Base-by-base conservation (phyloP, 2,797 vertebrate genomes). In the Thunnus albacares region DNA sequence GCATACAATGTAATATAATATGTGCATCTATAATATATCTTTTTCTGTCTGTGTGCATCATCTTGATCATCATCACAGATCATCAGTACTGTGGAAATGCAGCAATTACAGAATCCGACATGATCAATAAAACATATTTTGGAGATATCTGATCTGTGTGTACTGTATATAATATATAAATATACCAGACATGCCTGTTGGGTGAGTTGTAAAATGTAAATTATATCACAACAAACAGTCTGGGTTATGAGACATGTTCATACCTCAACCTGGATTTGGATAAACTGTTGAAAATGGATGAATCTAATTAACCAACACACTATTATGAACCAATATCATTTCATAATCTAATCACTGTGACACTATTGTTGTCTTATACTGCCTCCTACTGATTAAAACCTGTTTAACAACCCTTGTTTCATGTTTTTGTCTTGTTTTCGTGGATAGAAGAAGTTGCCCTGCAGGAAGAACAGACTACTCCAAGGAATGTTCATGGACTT, bases 371-470 rank as follows among this genome's bases (percentile, higher is more conserved):
- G 47, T 67, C 45, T 61, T 5, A 60, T 55, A 66, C 55, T 71
- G 80, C 77, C 77, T 69, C 51, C 77, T 82, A 11, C 15, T 71
- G 53, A 51, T n/a, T 18, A 20, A 18, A 49, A 51, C 47, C 6
- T 8, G 8, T 63, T 77, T 11, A 12, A 12, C 1, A 3, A 9
- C 4, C 41, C 4, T 43, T 43, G 13, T 51, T 51, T 20, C 47
- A 20, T 51, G 47, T 51, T 20, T 20, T 20, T n/a, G 6, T 20
- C 41, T 43, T 43, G 41, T 57, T 14, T 35, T 38, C 22, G 1
- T 52, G 24, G 53, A 12, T 64, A 28, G 17, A 43, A 11, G 6
- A n/a, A 33, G 24, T 65, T 45, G 45, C 30, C 6, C 18, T 33
- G 28, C 61, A 75, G 28, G 14, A n/a, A 4, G 18, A 51, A 17